phyloP scores from a whole-genome alignment of 2,797 vertebrate genomes.

The Phataginus tetradactyla region DNA sequence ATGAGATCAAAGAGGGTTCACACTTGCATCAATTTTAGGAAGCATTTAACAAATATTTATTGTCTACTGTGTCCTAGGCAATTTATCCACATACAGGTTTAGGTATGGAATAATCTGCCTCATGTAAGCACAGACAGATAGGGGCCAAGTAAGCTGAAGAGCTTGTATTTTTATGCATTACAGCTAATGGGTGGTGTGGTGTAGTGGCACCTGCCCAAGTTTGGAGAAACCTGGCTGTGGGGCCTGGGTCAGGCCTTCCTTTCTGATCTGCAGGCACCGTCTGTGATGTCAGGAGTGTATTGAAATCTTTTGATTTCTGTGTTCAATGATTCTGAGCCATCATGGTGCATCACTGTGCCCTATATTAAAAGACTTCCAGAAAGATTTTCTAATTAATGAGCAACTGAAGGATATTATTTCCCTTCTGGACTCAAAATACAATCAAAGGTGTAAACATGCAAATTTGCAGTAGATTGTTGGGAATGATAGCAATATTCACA shows the following conservation, averaged over 20 bases:
- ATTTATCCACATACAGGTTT: neutral
- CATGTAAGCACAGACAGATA: accelerated
- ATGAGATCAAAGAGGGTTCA: neutral
- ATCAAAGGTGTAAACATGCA: neutral
- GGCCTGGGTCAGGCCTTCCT: accelerated
- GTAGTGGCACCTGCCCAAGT: accelerated
- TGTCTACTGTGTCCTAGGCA: neutral
- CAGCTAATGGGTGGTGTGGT: accelerated
- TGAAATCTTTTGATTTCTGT: neutral
- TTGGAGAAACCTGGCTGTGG: accelerated
- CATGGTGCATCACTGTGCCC: accelerated
- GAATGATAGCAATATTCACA: accelerated
- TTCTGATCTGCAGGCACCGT: neutral
- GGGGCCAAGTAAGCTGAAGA: accelerated
- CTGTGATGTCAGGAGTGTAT: accelerated
- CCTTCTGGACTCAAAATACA: neutral
- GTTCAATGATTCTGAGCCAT: accelerated
- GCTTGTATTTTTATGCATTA: neutral
- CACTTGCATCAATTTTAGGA: neutral
- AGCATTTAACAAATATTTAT: neutral
- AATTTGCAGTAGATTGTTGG: neutral
- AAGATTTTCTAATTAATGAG: neutral
- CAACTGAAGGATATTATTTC: neutral
- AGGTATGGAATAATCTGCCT: accelerated
- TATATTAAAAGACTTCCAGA: accelerated